Evolutionary conservation across 1,140 invertebrate genomes (phyloP).

Genomic region (Rhagoletis pomonella): DNA sequence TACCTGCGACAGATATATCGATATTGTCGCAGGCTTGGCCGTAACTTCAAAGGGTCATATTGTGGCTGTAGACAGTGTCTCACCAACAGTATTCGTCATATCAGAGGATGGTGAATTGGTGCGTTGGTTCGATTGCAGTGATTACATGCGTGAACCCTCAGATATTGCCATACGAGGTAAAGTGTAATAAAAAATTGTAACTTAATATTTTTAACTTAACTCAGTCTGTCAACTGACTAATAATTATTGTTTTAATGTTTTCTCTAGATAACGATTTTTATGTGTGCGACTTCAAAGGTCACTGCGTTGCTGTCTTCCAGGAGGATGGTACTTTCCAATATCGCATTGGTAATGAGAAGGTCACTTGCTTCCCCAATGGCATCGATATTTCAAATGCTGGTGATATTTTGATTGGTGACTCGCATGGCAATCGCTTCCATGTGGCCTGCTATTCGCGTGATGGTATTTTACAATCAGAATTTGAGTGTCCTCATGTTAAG

Average conservation of each 20-base stretch:
- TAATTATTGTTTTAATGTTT: too few relatives aligned
- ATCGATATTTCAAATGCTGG: slow-evolving; percentile 98
- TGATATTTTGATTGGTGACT: slow-evolving; percentile 96
- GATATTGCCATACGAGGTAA: slow-evolving; percentile 95
- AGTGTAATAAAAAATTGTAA: slow-evolving; percentile 53
- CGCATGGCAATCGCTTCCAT: slow-evolving; percentile 97
- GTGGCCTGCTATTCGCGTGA: slow-evolving; percentile 94
- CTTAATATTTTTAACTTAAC: not conserved
- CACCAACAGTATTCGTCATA: slow-evolving; percentile 96
- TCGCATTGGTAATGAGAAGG: slow-evolving; percentile 94
- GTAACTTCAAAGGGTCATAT: slow-evolving; percentile 93
- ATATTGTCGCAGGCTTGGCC: slow-evolving; percentile 97
- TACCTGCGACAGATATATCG: slow-evolving; percentile 87
- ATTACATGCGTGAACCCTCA: slow-evolving; percentile 97
- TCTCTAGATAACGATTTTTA: slow-evolving; percentile 92
- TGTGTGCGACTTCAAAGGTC: slow-evolving; percentile 98
- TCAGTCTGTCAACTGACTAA: too few relatives aligned
- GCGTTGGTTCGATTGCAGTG: slow-evolving; percentile 97
- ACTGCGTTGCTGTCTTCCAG: slow-evolving; percentile 96
- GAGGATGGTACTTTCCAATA: slow-evolving; percentile 93
- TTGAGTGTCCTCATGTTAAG: slow-evolving; percentile 97
- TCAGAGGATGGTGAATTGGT: slow-evolving; percentile 91
- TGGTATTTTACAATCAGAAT: slow-evolving; percentile 91
- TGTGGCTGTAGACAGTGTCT: slow-evolving; percentile 97
- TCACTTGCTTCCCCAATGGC: slow-evolving; percentile 98